Percentiles rank a stretch among this genome's conserved stretches.
Conservation (phyloP, 2,888 invertebrate genomes). For the Eudasyphora cyanicolor region DNA sequence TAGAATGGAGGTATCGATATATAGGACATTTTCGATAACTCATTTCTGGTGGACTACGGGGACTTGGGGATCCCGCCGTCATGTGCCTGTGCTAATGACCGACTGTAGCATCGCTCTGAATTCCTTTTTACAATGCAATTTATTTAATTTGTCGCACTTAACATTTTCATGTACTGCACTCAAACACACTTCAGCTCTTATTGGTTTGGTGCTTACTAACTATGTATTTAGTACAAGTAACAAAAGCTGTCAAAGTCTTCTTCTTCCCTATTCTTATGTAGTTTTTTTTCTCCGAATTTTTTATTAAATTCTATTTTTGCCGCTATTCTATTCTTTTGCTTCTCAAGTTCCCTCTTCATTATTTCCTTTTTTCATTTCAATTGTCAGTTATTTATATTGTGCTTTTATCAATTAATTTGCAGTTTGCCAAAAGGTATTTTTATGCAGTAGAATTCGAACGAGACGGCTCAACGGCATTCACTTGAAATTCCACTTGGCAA, state of each 20-base stretch:
- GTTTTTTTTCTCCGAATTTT: not conserved
- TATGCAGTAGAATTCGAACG: constrained; percentile 37
- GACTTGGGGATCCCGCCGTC: too few relatives aligned
- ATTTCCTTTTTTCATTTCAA: not conserved
- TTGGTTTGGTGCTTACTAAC: not conserved
- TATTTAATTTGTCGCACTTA: constrained; percentile 18
- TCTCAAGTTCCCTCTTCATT: not conserved
- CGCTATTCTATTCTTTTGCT: not conserved
- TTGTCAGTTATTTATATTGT: constrained; percentile 30
- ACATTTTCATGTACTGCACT: not conserved
- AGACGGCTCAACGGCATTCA: constrained; percentile 21
- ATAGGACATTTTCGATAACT: too few relatives aligned
- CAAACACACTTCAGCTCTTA: not conserved
- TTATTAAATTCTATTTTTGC: constrained; percentile 3
- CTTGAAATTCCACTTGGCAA: constrained; percentile 28
- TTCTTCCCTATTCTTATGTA: not conserved
- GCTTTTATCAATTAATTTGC: constrained; percentile 44
- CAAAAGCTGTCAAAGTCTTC: not conserved
- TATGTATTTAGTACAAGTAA: not conserved
- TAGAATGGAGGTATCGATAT: too few relatives aligned
- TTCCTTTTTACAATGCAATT: not conserved
- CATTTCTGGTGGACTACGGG: too few relatives aligned
- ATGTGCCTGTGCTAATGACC: too few relatives aligned
- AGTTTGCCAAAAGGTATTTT: constrained; percentile 47
- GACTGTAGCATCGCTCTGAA: not conserved